A percentile compares a stretch with the other conserved stretches of the same genome.
phyloP scores from a whole-genome alignment of 2,113 vertebrate species.

The Motacilla alba region DNA sequence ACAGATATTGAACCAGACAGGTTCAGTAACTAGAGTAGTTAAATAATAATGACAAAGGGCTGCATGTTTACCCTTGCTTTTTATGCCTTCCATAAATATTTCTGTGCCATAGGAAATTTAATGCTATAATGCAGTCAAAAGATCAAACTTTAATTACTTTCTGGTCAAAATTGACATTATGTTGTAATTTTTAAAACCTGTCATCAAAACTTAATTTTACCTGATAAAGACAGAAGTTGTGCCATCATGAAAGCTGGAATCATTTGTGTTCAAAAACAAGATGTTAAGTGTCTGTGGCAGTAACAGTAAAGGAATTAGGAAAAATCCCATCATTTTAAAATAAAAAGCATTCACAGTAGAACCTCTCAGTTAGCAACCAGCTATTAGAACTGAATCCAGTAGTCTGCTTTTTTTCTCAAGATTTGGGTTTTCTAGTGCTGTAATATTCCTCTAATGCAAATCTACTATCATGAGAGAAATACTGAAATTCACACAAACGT shows the following conservation, averaged over 20 bases:
- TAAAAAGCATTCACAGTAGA: not conserved
- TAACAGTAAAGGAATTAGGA: not conserved
- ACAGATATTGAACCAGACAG: conserved; percentile 34
- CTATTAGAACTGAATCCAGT: not conserved
- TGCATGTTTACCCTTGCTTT: not conserved
- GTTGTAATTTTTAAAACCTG: not conserved
- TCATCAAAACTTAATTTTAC: not conserved
- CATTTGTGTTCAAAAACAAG: not conserved
- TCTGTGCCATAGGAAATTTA: not conserved
- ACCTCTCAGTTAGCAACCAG: not conserved
- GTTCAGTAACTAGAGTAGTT: conserved; percentile 20
- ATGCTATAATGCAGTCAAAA: not conserved
- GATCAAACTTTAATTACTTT: conserved; percentile 24
- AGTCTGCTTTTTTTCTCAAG: not conserved
- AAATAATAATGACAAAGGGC: conserved; percentile 32
- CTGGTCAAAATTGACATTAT: not conserved
- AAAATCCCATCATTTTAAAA: not conserved
- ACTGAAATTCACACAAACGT: not conserved
- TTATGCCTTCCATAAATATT: not conserved
- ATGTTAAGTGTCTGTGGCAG: not conserved
- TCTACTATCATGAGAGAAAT: not conserved
- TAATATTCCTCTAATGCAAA: not conserved
- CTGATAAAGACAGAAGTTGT: not conserved
- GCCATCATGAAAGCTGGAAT: not conserved
- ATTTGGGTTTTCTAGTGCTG: not conserved